phyloP scores from a whole-genome alignment of 2,797 vertebrate species.

The Centroberyx gerrardi region DNA sequence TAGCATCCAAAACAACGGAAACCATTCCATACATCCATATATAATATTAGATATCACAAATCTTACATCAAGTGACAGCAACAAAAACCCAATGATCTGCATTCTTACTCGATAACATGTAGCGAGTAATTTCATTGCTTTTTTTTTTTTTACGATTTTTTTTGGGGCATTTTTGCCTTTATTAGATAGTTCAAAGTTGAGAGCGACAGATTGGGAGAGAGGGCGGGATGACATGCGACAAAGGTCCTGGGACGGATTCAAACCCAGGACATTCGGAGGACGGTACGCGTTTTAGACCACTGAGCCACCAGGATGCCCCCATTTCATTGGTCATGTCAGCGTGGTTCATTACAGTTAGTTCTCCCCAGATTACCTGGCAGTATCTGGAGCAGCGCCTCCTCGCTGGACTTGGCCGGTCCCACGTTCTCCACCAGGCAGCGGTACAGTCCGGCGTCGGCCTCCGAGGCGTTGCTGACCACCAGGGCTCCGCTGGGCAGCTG shows the following conservation, averaged over 20 bases:
- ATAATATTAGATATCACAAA: not conserved
- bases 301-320: too few relatives aligned
- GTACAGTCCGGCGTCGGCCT: conserved; percentile 89
- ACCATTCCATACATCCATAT: not conserved
- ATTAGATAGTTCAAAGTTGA: too few relatives aligned
- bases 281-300: too few relatives aligned
- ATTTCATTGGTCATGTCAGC: too few relatives aligned
- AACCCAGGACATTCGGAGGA: too few relatives aligned
- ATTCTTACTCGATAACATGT: not conserved
- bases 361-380: conserved; percentile 86
- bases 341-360: not conserved
- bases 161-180: too few relatives aligned
- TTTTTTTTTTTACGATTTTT: too few relatives aligned
- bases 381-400: conserved; percentile 91
- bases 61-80: not conserved
- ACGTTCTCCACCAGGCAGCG: conserved; percentile 92
- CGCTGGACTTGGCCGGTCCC: conserved; percentile 91
- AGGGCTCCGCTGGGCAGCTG: conserved; percentile 89
- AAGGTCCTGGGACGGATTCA: too few relatives aligned
- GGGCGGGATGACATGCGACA: too few relatives aligned
- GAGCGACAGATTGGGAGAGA: too few relatives aligned
- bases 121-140: not conserved
- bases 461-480: conserved; percentile 90
- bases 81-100: not conserved
- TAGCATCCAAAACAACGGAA: not conserved